A percentile compares a stretch with the other conserved stretches of the same genome.
phyloP scores from a whole-genome alignment of 2,888 invertebrate species.

The Ischnus inquisitorius region DNA sequence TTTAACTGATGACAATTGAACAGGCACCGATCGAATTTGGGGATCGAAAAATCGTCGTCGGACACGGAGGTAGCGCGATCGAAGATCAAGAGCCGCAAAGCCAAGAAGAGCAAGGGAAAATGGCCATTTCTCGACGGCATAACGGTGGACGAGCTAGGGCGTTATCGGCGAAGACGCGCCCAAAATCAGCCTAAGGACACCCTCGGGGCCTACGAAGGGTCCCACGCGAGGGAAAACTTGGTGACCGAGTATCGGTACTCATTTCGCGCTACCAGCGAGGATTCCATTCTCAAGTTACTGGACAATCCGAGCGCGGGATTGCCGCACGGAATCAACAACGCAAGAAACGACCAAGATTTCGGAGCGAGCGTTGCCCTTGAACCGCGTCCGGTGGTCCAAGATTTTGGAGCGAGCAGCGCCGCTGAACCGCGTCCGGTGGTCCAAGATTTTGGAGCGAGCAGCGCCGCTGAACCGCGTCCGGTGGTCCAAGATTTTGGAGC shows the following conservation, averaged over 20 bases:
- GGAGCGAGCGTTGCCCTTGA: not conserved
- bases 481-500: not conserved
- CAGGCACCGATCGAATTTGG: constrained; percentile 75
- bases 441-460: constrained; percentile 1
- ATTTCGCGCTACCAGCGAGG: constrained; percentile 79
- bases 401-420: not conserved
- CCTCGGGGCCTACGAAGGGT: constrained; percentile 70
- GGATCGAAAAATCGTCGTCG: constrained; percentile 81
- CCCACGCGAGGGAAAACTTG: constrained; percentile 63
- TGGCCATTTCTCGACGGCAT: constrained; percentile 85
- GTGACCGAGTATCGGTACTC: constrained; percentile 81
- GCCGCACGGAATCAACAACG: not conserved
- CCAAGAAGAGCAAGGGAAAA: constrained; percentile 75
- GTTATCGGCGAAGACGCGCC: constrained; percentile 86
- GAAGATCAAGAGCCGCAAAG: constrained; percentile 71
- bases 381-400: not conserved
- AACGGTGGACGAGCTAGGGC: constrained; percentile 87
- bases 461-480: not conserved
- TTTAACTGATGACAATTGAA: not conserved
- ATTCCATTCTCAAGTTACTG: constrained; percentile 74
- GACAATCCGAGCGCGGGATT: constrained; percentile 48
- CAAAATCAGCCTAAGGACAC: constrained; percentile 83
- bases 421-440: not conserved
- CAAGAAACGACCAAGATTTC: constrained; percentile 9
- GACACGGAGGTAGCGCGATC: constrained; percentile 83